Percentiles rank a stretch among this genome's conserved stretches.
Evolutionary conservation across 1,140 invertebrate species (phyloP).

Genomic region (Chrysomallon squamiferum): DNA sequence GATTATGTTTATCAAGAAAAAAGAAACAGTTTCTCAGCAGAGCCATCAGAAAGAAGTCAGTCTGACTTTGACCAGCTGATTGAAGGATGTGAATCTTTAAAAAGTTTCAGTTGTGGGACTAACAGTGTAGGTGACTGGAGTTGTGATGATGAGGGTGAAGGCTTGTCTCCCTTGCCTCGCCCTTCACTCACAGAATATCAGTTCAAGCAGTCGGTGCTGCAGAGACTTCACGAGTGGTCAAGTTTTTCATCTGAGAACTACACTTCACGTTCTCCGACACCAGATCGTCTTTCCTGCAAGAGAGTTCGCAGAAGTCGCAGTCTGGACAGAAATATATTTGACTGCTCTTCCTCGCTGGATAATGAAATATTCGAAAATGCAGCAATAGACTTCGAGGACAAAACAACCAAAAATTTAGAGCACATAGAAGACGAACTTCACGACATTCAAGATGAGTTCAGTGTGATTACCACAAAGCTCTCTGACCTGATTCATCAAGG

Average conservation of each 20-base stretch:
- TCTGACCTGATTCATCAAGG: conserved; percentile 37
- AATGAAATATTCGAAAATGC: conserved; percentile 34
- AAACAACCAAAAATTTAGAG: conserved; percentile 35
- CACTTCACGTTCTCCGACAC: conserved; percentile 38
- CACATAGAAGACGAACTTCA: conserved; percentile 49
- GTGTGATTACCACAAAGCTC: conserved; percentile 40
- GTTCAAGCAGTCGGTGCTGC: conserved; percentile 38
- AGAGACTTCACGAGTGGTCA: conserved; percentile 45
- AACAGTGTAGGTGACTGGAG: conserved; percentile 27
- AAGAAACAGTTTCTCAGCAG: not conserved
- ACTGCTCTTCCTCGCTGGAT: conserved; percentile 29
- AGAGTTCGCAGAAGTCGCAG: conserved; percentile 21
- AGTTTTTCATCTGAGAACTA: conserved; percentile 31
- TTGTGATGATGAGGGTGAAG: conserved; percentile 25
- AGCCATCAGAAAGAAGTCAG: not conserved
- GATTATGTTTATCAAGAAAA: not conserved
- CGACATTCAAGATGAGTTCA: conserved; percentile 52
- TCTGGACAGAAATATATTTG: conserved; percentile 29
- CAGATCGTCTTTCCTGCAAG: conserved; percentile 14
- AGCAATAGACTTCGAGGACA: conserved; percentile 21
- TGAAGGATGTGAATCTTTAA: conserved; percentile 24
- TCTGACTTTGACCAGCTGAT: conserved; percentile 16
- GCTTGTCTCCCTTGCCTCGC: conserved; percentile 11
- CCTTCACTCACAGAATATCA: conserved; percentile 25
- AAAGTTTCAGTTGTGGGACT: conserved; percentile 21